These are phyloP conservation scores for Acanthis flammea DNA, from an alignment of 2,797 vertebrate genomes.

Conservation along the genomic window DNA sequence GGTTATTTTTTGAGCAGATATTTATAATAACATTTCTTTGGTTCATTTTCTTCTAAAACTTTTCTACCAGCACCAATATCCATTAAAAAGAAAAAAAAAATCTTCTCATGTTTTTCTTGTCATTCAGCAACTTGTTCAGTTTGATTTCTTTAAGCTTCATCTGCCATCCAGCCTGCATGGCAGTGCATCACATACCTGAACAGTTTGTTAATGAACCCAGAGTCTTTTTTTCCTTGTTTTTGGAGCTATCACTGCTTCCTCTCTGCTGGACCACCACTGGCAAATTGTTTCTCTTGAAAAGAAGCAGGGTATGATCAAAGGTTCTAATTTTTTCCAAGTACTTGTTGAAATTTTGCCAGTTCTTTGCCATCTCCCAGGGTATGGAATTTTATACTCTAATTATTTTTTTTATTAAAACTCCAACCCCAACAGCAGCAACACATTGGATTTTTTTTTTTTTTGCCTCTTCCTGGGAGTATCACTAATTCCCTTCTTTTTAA, in stretches of 20 bases:
- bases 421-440: background rate
- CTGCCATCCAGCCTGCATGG: background rate
- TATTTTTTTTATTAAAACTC: too few species aligned
- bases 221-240: background rate
- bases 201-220: background rate
- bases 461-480: background rate
- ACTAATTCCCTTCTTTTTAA: slow-evolving; percentile 17
- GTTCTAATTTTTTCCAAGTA: background rate
- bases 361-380: background rate
- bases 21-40: background rate
- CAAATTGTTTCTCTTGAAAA: background rate
- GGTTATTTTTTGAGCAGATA: background rate
- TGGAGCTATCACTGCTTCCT: background rate
- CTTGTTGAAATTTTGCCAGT: background rate
- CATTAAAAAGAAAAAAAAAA: background rate
- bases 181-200: background rate
- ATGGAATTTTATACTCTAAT: background rate
- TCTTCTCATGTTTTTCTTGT: background rate
- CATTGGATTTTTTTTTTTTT: background rate
- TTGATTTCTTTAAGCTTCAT: background rate
- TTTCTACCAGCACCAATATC: background rate
- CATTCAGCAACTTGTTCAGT: background rate
- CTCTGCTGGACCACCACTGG: background rate
- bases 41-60: background rate
- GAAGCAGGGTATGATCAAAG: background rate